Base-by-base conservation (phyloP, 2,888 invertebrate species). In the Galerucella pusilla region DNA sequence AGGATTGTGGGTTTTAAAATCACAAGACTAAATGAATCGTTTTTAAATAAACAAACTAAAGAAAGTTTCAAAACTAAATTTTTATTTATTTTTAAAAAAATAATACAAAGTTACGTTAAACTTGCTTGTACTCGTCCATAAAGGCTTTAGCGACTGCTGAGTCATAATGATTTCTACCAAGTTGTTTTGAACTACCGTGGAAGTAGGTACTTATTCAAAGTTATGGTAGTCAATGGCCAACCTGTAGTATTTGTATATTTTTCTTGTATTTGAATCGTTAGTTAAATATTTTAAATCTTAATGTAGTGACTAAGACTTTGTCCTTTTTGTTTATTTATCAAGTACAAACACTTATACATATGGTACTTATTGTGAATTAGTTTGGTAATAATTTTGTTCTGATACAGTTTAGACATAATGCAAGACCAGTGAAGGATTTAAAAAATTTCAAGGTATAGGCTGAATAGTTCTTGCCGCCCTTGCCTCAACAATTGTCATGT, bases 221-320 rank as follows among this genome's bases (percentile, higher is more conserved):
- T 60, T 60, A 60, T 20, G 60, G 25, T 60, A 60, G 25, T 20
- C 20, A 20, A 60, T 60, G 28, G 61, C 14, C 61, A 61, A 35
- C 14, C 14, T 61, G 61, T 61, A 61, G 61, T 61, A 61, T 35
- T 61, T 28, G 35, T 61, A 61, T 61, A 61, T 61, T 61, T 61
- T 61, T 61, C 35, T n/a, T 61, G 61, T 61, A 61, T 61, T 61
- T 61, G 35, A 28, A 61, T 25, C 16, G 28, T 61, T 61, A 61
- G 35, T 7, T 61, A 28, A 7, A 57, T 28, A 28, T 59, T 28
- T 28, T 61, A 42, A 35, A 61, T 25, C 60, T 60, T 60, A 28
- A 60, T 61, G 14, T 61, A 61, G 35, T n/a, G 61, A 61, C 61
- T 61, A 35, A 61, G n/a, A 12, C 35, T 61, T 28, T 61, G 16